Evolutionary conservation across 1,140 invertebrate genomes (phyloP), one percentile per base, ranked within the genome.

Genomic region (Sminthurides bifidus): DNA sequence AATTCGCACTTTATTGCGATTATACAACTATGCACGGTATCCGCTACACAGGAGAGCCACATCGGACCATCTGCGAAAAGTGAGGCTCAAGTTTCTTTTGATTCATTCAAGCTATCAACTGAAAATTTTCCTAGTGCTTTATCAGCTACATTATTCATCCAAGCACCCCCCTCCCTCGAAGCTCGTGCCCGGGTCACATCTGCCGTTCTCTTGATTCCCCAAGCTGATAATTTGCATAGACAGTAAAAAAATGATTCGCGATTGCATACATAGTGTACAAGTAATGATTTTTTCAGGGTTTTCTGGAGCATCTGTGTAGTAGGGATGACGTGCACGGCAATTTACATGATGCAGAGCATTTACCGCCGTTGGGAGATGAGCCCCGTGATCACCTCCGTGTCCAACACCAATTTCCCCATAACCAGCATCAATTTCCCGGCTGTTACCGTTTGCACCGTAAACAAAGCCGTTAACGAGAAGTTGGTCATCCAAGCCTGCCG

Each of bases 391-490:
- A 66, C 65, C 14, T 60, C 56, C 2, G 54, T 57, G 0, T 51
- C 56, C 0, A 55, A 53, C 0, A 66, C 65, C 2, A 65, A 64
- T 53, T 54, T 44, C 27, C 63, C 65, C 21, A 54, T 62, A 2
- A 49, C 52, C 5, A 37, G 51, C 30, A 49, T 66, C 14, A 43
- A 53, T 17, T 66, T 66, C 52, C 65, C 65, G 3, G 62, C 65
- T 3, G 63, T 66, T 0, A 66, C 65, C 14, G 54, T 66, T 30
- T 66, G 65, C 45, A 62, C 65, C 14, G 65, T 66, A 2, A 66
- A 65, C 37, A 66, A 66, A 45, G 65, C 65, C 17, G 56, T 66
- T 10, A 58, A 54, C 56, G 65, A 66, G 43, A 66, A 66, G 50
- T 40, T 66, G 8, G 59, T 66, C 15, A 65, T 66, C 12, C 65